phyloP scores from a whole-genome alignment of 1,140 invertebrate species.

The Drosophila tropicalis region DNA sequence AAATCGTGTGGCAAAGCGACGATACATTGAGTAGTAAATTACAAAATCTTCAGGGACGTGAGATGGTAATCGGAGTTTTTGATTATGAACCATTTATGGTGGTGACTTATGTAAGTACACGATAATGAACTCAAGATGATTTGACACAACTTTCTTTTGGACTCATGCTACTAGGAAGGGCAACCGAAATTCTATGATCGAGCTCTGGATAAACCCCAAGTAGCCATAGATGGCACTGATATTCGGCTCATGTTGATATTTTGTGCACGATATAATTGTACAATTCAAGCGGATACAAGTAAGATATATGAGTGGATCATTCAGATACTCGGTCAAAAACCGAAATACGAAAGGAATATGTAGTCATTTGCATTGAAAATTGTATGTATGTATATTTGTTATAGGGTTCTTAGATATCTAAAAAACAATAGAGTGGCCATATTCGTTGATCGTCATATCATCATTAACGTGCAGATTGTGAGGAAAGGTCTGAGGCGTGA shows the following conservation, averaged over 20 bases:
- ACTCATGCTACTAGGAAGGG: constrained; percentile 22
- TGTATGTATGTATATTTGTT: not conserved
- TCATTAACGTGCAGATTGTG: too few species aligned
- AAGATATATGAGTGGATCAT: constrained; percentile 13
- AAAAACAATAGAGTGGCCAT: too few species aligned
- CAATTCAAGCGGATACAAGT: constrained; percentile 65
- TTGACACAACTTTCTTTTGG: not conserved
- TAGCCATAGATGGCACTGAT: constrained; percentile 67
- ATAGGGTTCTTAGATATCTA: too few species aligned
- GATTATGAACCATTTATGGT: constrained; percentile 75
- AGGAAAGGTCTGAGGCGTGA: too few species aligned
- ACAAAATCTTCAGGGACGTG: constrained; percentile 63
- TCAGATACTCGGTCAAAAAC: not conserved
- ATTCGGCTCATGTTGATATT: constrained; percentile 55
- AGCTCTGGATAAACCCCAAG: constrained; percentile 15
- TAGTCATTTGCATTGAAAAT: not conserved
- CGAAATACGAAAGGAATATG: not conserved
- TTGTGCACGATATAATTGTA: constrained; percentile 69
- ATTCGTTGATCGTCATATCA: too few species aligned
- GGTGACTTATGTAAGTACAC: constrained; percentile 51
- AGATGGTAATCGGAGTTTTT: constrained; percentile 64
- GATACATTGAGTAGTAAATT: constrained; percentile 40
- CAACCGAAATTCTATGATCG: constrained; percentile 46
- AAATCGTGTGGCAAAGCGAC: constrained; percentile 21
- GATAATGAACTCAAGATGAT: not conserved